These are phyloP conservation scores for Catamblyrhynchus diadema DNA, from an alignment of 2,797 vertebrate species.

Conservation along the genomic window DNA sequence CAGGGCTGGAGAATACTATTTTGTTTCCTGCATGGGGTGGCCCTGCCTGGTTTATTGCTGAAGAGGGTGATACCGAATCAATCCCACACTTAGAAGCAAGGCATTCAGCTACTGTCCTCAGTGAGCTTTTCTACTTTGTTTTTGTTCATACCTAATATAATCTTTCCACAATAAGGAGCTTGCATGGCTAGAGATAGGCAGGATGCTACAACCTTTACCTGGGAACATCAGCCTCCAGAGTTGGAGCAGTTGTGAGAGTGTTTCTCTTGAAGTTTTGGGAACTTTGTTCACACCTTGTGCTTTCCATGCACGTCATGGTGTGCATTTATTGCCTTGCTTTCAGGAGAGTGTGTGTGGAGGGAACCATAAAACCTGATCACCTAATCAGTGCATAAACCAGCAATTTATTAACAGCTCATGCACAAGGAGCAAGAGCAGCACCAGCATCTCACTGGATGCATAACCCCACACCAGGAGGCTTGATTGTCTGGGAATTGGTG, in stretches of 20 bases:
- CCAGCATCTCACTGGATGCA: neutral
- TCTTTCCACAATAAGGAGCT: neutral
- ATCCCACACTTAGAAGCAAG: neutral
- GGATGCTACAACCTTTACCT: neutral
- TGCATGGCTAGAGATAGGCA: neutral
- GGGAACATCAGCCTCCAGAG: neutral
- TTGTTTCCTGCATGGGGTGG: neutral
- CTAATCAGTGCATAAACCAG: neutral
- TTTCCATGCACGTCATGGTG: fast-evolving
- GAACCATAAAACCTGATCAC: neutral
- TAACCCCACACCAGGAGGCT: neutral
- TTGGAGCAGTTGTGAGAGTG: neutral
- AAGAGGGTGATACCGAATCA: neutral
- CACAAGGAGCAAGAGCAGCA: neutral
- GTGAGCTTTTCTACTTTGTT: neutral
- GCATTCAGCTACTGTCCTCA: neutral
- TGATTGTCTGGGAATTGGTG: neutral
- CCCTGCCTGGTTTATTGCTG: neutral
- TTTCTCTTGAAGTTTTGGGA: neutral
- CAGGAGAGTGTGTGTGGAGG: neutral
- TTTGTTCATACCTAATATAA: neutral
- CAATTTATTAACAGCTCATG: neutral
- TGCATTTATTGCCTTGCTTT: neutral
- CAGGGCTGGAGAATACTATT: neutral
- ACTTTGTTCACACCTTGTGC: neutral